Conservation (phyloP, 2,797 vertebrate genomes). For the Botia kubotai region DNA sequence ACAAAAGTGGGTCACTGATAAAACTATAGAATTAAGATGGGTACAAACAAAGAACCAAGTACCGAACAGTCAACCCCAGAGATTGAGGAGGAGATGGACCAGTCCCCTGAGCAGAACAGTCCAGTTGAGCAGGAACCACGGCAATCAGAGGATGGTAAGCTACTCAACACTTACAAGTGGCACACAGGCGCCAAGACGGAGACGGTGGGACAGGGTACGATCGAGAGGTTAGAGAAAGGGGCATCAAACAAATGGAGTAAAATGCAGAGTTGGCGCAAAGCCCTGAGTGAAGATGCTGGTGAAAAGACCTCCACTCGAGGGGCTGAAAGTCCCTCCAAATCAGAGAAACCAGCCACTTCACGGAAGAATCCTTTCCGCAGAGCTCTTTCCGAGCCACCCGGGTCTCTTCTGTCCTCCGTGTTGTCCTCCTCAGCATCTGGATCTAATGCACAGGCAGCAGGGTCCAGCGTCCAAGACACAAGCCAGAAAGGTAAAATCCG, state of each 20-base stretch:
- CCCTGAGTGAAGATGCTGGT: slow-evolving; percentile 74
- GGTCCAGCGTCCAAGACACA: slow-evolving; percentile 66
- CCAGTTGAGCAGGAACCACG: slow-evolving; percentile 54
- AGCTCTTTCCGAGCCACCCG: slow-evolving; percentile 81
- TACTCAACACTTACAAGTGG: slow-evolving; percentile 85
- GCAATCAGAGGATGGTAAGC: slow-evolving; percentile 58
- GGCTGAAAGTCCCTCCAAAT: slow-evolving; percentile 66
- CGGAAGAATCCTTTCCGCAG: slow-evolving; percentile 85
- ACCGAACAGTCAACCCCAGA: slow-evolving; percentile 61
- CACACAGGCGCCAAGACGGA: slow-evolving; percentile 75
- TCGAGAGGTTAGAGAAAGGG: slow-evolving; percentile 65
- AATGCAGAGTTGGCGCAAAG: slow-evolving; percentile 84
- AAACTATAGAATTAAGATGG: slow-evolving; percentile 67
- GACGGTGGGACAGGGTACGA: slow-evolving; percentile 39
- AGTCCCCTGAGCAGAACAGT: slow-evolving; percentile 63
- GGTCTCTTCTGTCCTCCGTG: slow-evolving; percentile 67
- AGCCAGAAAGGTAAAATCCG: slow-evolving; percentile 73
- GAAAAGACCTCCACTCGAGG: slow-evolving; percentile 61
- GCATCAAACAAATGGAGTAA: slow-evolving; percentile 78
- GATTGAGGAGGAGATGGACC: slow-evolving; percentile 52
- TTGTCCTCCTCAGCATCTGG: slow-evolving; percentile 53
- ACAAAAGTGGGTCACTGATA: not conserved
- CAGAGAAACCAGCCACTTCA: slow-evolving; percentile 27
- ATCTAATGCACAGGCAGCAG: slow-evolving; percentile 58
- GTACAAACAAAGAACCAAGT: slow-evolving; percentile 72